Base-by-base conservation (phyloP, 2,113 vertebrate species). In the Triplophysa rosa region DNA sequence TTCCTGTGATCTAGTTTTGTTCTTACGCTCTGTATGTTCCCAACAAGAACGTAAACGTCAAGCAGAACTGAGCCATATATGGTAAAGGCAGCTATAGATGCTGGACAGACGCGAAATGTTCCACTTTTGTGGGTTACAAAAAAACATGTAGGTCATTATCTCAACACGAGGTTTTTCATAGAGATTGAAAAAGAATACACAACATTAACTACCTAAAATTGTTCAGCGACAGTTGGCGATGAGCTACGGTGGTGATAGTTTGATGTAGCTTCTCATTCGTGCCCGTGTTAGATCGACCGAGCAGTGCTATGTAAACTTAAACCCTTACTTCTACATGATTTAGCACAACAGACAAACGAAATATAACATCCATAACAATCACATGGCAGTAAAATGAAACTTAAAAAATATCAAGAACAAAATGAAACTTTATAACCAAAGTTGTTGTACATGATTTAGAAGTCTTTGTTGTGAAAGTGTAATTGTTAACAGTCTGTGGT, bases 401-500 rank as follows among this genome's bases (percentile, higher is more conserved):
- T 13, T 14, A 4, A 5, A 12, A 9, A 14, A 21, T 14, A 3
- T 8, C 2, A 33, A 2, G 26, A n/a, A 37, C 33, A 52, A 26
- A 26, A 10, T 8, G 26, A 1, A 19, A 13, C 5, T 52, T 52
- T 3, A 52, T 16, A 52, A 17, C 8, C 2, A 58, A 19, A 21
- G n/a, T n/a, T 8, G 54, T 21, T 21, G 54, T 58, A n/a, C 17
- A 56, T 56, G 52, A 19, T 56, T 56, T 8, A 21, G 8, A 1
- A 58, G 5, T 17, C 47, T 33, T 1, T 13, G 29, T 42, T 61
- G 68, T 58, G 70, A 59, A 73, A 81, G 69, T 52, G 29, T 40
- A 54, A 61, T 54, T 73, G 64, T 80, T 40, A 86, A 84, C 67
- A 86, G 13, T 49, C 52, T 86, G 80, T 67, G 82, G 85, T 86